These are phyloP conservation scores for Drosophila sulfurigaster DNA, from an alignment of 1,140 invertebrate species.

Conservation along the genomic window DNA sequence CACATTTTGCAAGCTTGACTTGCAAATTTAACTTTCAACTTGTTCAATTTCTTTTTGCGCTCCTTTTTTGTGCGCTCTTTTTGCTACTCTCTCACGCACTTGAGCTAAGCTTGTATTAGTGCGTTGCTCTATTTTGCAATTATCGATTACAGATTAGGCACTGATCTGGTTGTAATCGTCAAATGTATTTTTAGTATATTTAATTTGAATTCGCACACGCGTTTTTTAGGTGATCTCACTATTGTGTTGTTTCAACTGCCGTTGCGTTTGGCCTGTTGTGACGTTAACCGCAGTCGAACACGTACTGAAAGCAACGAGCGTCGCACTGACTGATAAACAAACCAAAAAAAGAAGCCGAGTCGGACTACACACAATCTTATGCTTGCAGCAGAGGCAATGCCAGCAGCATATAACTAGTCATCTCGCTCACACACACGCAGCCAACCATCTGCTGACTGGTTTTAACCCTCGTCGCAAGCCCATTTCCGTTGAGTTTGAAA, in stretches of 20 bases:
- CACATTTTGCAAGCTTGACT: conserved; percentile 42
- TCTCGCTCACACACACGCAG: conserved; percentile 49
- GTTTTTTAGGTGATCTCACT: conserved; percentile 10
- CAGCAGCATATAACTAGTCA: conserved; percentile 13
- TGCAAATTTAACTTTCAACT: conserved; percentile 20
- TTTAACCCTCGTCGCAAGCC: conserved; percentile 58
- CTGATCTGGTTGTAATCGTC: conserved; percentile 2
- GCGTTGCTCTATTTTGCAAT: background rate
- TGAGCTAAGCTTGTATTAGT: conserved; percentile 30
- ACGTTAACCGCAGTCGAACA: conserved; percentile 70
- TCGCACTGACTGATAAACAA: conserved; percentile 68
- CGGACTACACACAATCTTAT: conserved; percentile 16
- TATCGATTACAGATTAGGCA: conserved; percentile 29
- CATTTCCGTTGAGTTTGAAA: conserved; percentile 73
- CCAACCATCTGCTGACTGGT: background rate
- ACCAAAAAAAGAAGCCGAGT: conserved; percentile 35
- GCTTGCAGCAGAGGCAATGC: conserved; percentile 24
- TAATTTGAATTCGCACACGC: conserved; percentile 22
- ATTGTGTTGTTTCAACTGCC: conserved; percentile 47
- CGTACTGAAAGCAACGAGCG: conserved; percentile 66
- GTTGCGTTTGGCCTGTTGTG: conserved; percentile 62
- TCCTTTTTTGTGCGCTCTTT: conserved; percentile 27
- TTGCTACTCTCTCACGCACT: conserved; percentile 26
- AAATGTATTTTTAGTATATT: conserved; percentile 24
- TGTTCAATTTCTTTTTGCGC: conserved; percentile 18